phyloP scores from a whole-genome alignment of 2,888 invertebrate genomes.

The Steinernema scapterisci region DNA sequence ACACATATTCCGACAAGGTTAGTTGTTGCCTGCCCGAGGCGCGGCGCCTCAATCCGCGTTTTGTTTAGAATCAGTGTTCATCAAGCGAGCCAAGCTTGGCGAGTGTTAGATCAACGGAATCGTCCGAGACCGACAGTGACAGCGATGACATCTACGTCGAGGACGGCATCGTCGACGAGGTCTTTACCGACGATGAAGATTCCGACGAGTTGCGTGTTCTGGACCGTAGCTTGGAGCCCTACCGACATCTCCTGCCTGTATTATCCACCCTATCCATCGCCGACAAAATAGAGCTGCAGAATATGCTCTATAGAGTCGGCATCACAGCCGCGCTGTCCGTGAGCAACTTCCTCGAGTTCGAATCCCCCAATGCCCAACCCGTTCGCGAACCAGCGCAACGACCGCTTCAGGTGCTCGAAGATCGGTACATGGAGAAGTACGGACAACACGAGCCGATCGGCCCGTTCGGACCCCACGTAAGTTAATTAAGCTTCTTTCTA shows the following conservation, averaged over 20 bases:
- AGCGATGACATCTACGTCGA: constrained; percentile 29
- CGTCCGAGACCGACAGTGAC: neutral
- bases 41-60: no score
- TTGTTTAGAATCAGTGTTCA: constrained; percentile 22
- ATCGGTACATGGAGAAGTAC: constrained; percentile 20
- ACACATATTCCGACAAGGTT: constrained; percentile 8
- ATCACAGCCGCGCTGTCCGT: constrained; percentile 39
- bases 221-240: constrained; percentile 36
- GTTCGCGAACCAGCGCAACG: constrained; percentile 15
- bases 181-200: constrained; percentile 17
- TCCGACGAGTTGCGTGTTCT: neutral
- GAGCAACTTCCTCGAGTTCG: constrained; percentile 34
- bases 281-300: constrained; percentile 36
- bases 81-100: neutral
- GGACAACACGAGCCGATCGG: constrained; percentile 7
- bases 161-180: constrained; percentile 18
- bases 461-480: neutral
- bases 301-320: constrained; percentile 40
- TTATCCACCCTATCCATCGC: constrained; percentile 37
- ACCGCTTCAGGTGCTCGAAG: constrained; percentile 13
- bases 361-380: neutral
- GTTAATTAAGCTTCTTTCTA: neutral
- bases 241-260: constrained; percentile 40
- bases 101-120: neutral
- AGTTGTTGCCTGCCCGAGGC: neutral